A percentile compares a stretch with the other conserved stretches of the same genome.
Evolutionary conservation across 2,113 vertebrate genomes (phyloP).

Genomic region (Polyodon spathula): DNA sequence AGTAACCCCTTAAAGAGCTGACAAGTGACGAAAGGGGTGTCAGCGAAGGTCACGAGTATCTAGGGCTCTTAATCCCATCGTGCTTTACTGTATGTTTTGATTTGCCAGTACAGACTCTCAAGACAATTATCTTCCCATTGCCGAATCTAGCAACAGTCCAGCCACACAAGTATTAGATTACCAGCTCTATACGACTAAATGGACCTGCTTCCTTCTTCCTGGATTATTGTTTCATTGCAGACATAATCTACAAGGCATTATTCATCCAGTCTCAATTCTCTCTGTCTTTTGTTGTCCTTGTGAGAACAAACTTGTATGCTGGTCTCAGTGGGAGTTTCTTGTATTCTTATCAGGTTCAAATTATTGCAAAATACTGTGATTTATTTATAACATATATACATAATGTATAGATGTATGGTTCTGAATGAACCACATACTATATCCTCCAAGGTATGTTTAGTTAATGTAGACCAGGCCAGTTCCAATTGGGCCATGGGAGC

Average conservation of each 20-base stretch:
- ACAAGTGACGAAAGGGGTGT: slow-evolving; percentile 72
- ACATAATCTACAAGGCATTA: slow-evolving; percentile 4
- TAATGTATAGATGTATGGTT: too few species aligned
- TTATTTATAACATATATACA: too few species aligned
- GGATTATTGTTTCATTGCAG: slow-evolving; percentile 14
- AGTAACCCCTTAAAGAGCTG: slow-evolving; percentile 56
- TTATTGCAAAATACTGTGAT: too few species aligned
- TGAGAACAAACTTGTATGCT: background rate
- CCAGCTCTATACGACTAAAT: slow-evolving; percentile 39
- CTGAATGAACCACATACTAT: too few species aligned
- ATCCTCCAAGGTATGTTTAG: too few species aligned
- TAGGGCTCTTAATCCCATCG: slow-evolving; percentile 61
- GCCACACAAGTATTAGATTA: slow-evolving; percentile 56
- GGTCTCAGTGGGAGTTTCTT: too few species aligned
- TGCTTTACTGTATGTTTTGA: slow-evolving; percentile 54
- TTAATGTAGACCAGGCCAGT: too few species aligned
- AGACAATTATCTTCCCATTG: slow-evolving; percentile 58
- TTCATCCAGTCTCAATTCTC: background rate
- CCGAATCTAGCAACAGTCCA: slow-evolving; percentile 47
- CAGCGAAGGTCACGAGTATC: slow-evolving; percentile 67
- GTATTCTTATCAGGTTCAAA: too few species aligned
- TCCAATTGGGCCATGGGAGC: too few species aligned
- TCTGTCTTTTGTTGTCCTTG: background rate
- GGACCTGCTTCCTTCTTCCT: slow-evolving; percentile 34
- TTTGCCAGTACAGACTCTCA: slow-evolving; percentile 50